Evolutionary conservation across 2,888 invertebrate species (phyloP), one percentile per base, ranked within the genome.

Genomic region (Campoletis raptor): DNA sequence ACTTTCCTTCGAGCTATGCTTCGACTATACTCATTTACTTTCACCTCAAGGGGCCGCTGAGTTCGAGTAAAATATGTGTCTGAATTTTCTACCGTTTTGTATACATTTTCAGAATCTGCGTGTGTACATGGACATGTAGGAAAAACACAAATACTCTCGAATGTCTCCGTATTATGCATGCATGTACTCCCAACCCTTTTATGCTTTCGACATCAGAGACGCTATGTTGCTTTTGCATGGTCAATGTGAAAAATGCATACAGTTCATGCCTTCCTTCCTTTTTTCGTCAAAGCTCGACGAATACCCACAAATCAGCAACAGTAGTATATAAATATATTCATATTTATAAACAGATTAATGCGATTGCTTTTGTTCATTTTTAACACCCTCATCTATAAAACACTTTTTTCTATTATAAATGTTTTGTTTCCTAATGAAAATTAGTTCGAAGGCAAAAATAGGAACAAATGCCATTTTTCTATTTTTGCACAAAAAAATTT

Each of bases 101-200:
- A 57, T 70, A 52, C 24, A 72, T 76, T 18, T 40, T 54, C 36
- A 36, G 18, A 48, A 70, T 37, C 52, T n/a, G 57, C 57, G 45
- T 48, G 36, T 54, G 45, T 45, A 30, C 54, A 66, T 48, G 36
- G 6, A 24, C 42, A 45, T 30, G 40, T 18, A 42, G 15, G 61
- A 24, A 37, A 37, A 24, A 64, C 74, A 42, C 57, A n/a, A 69
- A 45, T 4, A 36, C 37, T 36, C 67, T 45, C 67, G 72, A 76
- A 81, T 85, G 81, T 77, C 66, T 81, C 81, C 18, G 76, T 85
- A 81, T 81, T 77, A 85, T 85, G 80, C 81, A 85, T 85, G 81
- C 85, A 77, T 77, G 81, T 80, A 81, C 77, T 64, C 42, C 30
- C 64, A 52, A 42, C 66, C 72, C 76, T 24, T 24, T 70, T 42